These are phyloP conservation scores for Cephus runcator DNA, from an alignment of 2,888 invertebrate genomes.

Conservation along the genomic window DNA sequence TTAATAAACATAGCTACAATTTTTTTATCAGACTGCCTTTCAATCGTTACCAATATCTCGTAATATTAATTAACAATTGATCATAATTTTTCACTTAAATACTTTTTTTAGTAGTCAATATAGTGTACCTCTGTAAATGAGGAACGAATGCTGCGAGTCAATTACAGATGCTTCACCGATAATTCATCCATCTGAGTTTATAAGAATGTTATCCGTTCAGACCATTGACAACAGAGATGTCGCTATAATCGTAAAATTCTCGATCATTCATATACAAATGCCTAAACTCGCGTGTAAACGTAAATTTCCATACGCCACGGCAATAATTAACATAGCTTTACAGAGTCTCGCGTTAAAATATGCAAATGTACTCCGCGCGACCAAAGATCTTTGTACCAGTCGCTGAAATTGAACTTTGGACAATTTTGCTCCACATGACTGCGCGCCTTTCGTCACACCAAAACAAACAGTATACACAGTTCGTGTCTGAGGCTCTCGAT, in stretches of 20 bases:
- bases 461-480: not conserved
- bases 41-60: not conserved
- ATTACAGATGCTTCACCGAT: not conserved
- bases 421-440: not conserved
- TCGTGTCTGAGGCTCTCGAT: not conserved
- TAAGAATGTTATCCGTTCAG: not conserved
- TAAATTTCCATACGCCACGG: not conserved
- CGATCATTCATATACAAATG: not conserved
- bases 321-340: not conserved
- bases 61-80: not conserved
- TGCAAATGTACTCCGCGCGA: not conserved
- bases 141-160: not conserved
- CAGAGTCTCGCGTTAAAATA: not conserved
- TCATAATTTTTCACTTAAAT: not conserved
- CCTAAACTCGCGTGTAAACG: not conserved
- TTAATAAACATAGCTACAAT: not conserved
- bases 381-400: not conserved
- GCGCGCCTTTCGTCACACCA: not conserved
- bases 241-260: not conserved
- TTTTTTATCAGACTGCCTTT: not conserved
- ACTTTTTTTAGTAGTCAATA: not conserved
- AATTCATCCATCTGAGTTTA: not conserved
- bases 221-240: not conserved
- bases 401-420: not conserved
- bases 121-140: not conserved